Evolutionary conservation across 2,113 vertebrate genomes (phyloP).

Genomic region (Nothobranchius kuhntae): DNA sequence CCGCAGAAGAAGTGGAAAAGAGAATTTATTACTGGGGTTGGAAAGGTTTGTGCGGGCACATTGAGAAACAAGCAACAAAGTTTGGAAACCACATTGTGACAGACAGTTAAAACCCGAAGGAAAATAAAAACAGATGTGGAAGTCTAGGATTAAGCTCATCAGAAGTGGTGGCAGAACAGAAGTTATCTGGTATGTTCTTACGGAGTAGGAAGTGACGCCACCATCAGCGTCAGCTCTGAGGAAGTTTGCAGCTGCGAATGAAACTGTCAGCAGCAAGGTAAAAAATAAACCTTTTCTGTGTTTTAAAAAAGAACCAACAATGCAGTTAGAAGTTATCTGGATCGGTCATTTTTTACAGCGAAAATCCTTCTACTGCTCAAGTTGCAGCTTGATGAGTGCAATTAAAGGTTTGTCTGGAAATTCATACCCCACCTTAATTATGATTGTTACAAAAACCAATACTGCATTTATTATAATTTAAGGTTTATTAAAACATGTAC

Average conservation of each 20-base stretch:
- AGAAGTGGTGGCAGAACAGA: slow-evolving; percentile 57
- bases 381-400: slow-evolving; percentile 52
- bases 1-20: slow-evolving; percentile 64
- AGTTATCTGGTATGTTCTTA: slow-evolving; percentile 45
- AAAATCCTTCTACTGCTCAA: slow-evolving; percentile 40
- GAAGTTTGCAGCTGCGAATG: too few species aligned
- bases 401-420: slow-evolving; percentile 9
- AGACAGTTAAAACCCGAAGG: slow-evolving; percentile 64
- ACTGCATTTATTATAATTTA: slow-evolving; percentile 4
- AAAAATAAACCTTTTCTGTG: too few species aligned
- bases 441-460: slow-evolving; percentile 1
- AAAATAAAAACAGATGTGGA: slow-evolving; percentile 78
- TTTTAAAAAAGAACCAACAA: too few species aligned
- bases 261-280: too few species aligned
- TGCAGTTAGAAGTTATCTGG: slow-evolving; percentile 50
- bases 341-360: slow-evolving; percentile 59
- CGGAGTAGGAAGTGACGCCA: too few species aligned
- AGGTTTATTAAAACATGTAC: neutral
- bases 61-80: slow-evolving; percentile 65
- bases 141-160: slow-evolving; percentile 64
- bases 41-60: slow-evolving; percentile 63
- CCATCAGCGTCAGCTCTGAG: too few species aligned
- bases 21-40: slow-evolving; percentile 62
- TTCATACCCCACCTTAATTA: neutral
- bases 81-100: slow-evolving; percentile 63